phyloP scores from a whole-genome alignment of 2,113 vertebrate genomes.

The Capreolus pygargus region DNA sequence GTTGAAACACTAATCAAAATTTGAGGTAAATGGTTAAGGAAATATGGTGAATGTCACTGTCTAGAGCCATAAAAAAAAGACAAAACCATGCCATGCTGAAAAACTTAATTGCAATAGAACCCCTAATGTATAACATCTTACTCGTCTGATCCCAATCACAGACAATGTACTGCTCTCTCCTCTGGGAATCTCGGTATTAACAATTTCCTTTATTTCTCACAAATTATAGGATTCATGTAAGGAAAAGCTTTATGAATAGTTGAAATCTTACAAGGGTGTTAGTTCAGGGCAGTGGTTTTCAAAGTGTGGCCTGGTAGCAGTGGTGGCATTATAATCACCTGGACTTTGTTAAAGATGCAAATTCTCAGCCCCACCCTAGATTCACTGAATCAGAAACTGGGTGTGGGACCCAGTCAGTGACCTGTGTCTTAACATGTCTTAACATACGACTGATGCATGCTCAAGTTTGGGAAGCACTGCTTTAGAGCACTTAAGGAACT shows the following conservation, averaged over 20 bases:
- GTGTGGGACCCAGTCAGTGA: neutral
- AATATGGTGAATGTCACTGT: neutral
- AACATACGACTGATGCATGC: neutral
- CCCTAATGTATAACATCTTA: neutral
- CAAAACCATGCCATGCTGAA: neutral
- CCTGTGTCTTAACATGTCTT: neutral
- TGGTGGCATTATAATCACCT: neutral
- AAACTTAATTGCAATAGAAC: neutral
- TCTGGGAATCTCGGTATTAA: neutral
- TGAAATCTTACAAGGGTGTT: neutral
- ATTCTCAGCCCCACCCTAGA: neutral
- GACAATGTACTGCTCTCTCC: neutral
- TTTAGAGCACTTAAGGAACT: slow-evolving; percentile 49
- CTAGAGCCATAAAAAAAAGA: neutral
- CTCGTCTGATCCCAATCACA: neutral
- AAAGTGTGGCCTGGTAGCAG: neutral
- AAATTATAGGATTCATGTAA: slow-evolving; percentile 14
- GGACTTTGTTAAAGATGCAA: slow-evolving; percentile 2
- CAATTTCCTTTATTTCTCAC: neutral
- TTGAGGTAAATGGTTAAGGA: slow-evolving; percentile 7
- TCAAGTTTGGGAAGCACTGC: slow-evolving; percentile 19
- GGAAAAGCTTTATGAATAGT: neutral
- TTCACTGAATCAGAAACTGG: neutral
- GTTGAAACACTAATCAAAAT: slow-evolving; percentile 12
- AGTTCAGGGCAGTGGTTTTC: slow-evolving; percentile 19